Conservation (phyloP, 2,113 vertebrate species). For the Cololabis saira region DNA sequence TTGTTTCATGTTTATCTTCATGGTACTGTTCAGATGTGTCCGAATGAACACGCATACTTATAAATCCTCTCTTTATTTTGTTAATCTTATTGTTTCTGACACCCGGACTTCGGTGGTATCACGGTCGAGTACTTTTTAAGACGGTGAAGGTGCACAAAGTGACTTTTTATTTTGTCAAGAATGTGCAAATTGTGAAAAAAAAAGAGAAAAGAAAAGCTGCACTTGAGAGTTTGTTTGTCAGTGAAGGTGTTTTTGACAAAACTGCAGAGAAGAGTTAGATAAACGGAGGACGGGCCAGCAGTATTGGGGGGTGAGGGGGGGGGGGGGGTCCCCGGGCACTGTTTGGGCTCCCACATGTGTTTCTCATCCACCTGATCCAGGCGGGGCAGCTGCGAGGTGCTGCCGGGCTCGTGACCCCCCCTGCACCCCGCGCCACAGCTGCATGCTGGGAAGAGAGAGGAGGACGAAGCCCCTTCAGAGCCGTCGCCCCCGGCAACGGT, state of each 20-base stretch:
- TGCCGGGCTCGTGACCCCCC: conserved; percentile 48
- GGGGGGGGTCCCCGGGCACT: conserved; percentile 61
- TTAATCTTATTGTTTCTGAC: conserved; percentile 43
- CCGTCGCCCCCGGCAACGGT: conserved; percentile 13
- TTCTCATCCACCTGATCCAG: conserved; percentile 72
- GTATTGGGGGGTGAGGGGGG: too few species aligned
- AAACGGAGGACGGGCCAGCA: conserved; percentile 50
- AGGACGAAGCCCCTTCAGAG: conserved; percentile 30
- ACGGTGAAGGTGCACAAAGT: conserved; percentile 57
- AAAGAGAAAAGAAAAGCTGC: conserved; percentile 42
- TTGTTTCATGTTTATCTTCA: conserved; percentile 65
- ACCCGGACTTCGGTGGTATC: conserved; percentile 51
- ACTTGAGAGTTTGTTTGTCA: conserved; percentile 46
- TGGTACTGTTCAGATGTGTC: conserved; percentile 73
- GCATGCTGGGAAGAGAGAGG: conserved; percentile 32
- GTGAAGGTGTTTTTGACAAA: conserved; percentile 38
- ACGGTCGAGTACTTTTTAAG: conserved; percentile 59
- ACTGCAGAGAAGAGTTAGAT: conserved; percentile 39
- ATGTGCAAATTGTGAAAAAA: conserved; percentile 59
- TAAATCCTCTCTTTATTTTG: background rate
- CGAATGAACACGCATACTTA: conserved; percentile 50
- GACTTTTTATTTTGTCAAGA: conserved; percentile 58
- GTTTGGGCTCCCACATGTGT: conserved; percentile 68
- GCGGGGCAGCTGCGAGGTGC: conserved; percentile 61
- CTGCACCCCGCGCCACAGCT: conserved; percentile 68